phyloP scores from a whole-genome alignment of 1,140 invertebrate genomes.

The Oppia nitens region DNA sequence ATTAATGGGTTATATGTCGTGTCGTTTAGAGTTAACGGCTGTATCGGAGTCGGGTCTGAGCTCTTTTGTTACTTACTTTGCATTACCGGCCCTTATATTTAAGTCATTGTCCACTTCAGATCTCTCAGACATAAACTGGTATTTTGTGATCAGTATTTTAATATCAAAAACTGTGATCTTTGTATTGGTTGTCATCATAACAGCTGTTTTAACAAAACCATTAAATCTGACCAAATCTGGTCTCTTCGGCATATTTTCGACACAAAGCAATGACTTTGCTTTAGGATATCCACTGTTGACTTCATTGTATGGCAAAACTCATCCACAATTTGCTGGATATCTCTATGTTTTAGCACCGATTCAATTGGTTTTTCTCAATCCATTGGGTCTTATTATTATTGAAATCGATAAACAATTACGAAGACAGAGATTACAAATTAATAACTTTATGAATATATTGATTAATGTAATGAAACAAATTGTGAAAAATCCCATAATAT shows the following conservation, averaged over 20 bases:
- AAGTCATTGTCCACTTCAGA: conserved; percentile 68
- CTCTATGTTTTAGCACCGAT: conserved; percentile 85
- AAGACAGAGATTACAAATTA: conserved; percentile 8
- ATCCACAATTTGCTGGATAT: conserved; percentile 77
- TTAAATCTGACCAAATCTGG: conserved; percentile 65
- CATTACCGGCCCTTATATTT: conserved; percentile 79
- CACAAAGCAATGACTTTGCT: conserved; percentile 95
- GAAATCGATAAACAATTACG: conserved; percentile 57
- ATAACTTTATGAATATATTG: background rate
- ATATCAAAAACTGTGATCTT: conserved; percentile 74
- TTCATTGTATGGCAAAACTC: conserved; percentile 40
- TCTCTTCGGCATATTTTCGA: conserved; percentile 83
- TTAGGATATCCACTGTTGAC: conserved; percentile 64
- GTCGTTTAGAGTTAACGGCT: conserved; percentile 62
- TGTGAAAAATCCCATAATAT: conserved; percentile 58
- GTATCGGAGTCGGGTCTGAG: conserved; percentile 72
- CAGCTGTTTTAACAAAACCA: conserved; percentile 56
- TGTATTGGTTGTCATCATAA: conserved; percentile 56
- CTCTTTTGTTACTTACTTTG: conserved; percentile 82
- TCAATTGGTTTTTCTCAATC: conserved; percentile 78
- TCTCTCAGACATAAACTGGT: conserved; percentile 64
- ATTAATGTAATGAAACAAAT: background rate
- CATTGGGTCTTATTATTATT: conserved; percentile 73
- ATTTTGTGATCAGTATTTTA: conserved; percentile 64
- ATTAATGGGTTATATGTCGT: conserved; percentile 63